phyloP scores from a whole-genome alignment of 2,797 vertebrate genomes.

The Triplophysa bombifrons region DNA sequence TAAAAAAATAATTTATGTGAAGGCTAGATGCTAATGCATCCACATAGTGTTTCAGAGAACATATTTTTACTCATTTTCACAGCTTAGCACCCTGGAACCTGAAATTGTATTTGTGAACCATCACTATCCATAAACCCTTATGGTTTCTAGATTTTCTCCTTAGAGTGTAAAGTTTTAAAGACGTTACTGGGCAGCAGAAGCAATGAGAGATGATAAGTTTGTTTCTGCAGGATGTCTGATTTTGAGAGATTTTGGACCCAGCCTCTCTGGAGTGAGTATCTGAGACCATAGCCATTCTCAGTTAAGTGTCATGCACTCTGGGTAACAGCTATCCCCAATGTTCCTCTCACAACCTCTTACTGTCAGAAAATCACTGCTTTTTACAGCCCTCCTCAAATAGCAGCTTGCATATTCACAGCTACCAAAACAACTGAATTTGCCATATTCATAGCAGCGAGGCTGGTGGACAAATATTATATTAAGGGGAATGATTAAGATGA shows the following conservation, averaged over 20 bases:
- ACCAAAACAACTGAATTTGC: conserved; percentile 58
- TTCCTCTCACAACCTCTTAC: conserved; percentile 29
- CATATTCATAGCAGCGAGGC: background rate
- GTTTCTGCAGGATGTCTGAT: conserved; percentile 59
- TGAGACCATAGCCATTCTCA: conserved; percentile 59
- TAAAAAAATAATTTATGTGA: background rate
- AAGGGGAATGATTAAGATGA: conserved; percentile 8
- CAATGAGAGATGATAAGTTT: conserved; percentile 54
- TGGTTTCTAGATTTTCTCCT: conserved; percentile 59
- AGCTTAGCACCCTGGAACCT: conserved; percentile 50
- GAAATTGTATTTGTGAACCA: conserved; percentile 50
- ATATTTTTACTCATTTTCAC: conserved; percentile 56
- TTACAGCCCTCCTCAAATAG: conserved; percentile 58
- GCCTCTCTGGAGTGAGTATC: conserved; percentile 61
- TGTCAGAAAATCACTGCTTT: conserved; percentile 54
- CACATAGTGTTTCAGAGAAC: conserved; percentile 42
- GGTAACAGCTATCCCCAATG: conserved; percentile 45
- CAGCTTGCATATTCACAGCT: conserved; percentile 60
- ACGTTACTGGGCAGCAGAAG: conserved; percentile 57
- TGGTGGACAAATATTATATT: background rate
- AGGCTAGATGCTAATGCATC: conserved; percentile 1
- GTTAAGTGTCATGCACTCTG: conserved; percentile 55
- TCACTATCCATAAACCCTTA: conserved; percentile 64
- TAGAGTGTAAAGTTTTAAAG: conserved; percentile 58
- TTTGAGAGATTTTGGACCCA: conserved; percentile 55